Base-by-base conservation (phyloP, 2,797 vertebrate genomes). In the Artibeus lituratus region DNA sequence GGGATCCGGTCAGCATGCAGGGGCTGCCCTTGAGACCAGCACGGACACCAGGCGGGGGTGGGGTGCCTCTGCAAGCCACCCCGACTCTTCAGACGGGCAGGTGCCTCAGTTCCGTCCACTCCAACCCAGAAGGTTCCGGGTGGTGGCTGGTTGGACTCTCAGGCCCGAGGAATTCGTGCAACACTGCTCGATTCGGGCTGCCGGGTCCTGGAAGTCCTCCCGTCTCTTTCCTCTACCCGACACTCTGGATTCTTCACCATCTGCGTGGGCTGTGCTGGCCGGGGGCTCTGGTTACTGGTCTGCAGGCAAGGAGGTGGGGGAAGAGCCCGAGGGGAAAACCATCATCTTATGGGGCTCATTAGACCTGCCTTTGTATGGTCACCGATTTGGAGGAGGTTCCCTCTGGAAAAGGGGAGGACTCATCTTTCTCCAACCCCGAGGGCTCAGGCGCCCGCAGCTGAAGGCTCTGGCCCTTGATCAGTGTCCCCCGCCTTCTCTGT, bases 21-120 rank as follows among this genome's bases (percentile, higher is more conserved):
- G 80, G 78, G 16, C 86, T 55, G 37, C 87, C 82, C 51, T 0
- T 0, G 0, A 18, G 9, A 0, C 0, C 44, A 29, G 35, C 35
- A 49, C 90, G 88, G 78, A 49, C 67, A 26, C 0, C 0, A 0
- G 32, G 3, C 1, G 5, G 2, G 6, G 5, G 37, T 11, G 55
- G 2, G 4, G 5, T 10, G 49, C 15, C 4, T 2, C 32, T 2
- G 7, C 59, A 10, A 55, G 10, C 44, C 0, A 0, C 35, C 57
- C n/a, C 12, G n/a, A 53, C 76, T 2, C n/a, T 22, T 51, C 39
- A n/a, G 62, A 32, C 3, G 62, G 29, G 32, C 62, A n/a, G 62
- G 62, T 3, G 32, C 62, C 62, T 65, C 59, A 32, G 29, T 15
- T 62, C 57, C 6, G 29, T 32, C 59, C 59, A 7, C 59, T 15